phyloP scores from a whole-genome alignment of 2,797 vertebrate species.

The Babyrousa celebensis region DNA sequence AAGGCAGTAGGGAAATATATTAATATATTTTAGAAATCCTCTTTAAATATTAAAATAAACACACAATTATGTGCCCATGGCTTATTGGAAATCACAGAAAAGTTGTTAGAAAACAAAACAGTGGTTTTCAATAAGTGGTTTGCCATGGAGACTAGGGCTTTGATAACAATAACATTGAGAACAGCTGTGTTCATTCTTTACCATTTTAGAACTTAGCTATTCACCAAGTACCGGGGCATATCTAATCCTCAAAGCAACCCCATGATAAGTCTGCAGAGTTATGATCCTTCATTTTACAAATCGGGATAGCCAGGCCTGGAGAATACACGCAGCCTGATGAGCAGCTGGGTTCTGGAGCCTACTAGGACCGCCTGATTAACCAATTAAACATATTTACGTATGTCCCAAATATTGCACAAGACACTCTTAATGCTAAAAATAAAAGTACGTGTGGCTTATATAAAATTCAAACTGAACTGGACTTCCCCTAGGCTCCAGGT shows the following conservation, averaged over 20 bases:
- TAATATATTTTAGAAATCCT: conserved; percentile 4
- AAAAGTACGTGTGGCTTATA: neutral
- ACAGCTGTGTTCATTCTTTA: neutral
- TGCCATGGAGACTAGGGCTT: neutral
- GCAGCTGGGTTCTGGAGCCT: neutral
- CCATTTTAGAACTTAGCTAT: neutral
- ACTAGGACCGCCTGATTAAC: neutral
- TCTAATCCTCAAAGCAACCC: neutral
- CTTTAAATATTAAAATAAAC: conserved; percentile 37
- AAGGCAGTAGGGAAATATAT: neutral
- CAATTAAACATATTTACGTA: neutral
- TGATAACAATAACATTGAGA: neutral
- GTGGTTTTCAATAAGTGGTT: neutral
- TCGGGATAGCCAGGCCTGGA: neutral
- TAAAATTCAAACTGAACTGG: conserved; percentile 31
- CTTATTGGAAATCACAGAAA: conserved; percentile 48
- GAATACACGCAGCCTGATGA: neutral
- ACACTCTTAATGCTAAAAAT: neutral
- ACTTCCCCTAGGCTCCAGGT: neutral
- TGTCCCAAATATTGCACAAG: neutral
- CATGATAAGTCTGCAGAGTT: neutral
- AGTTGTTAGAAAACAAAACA: neutral
- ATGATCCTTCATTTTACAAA: neutral
- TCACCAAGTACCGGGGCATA: neutral
- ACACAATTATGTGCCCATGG: neutral